Percentiles rank a stretch among this genome's conserved stretches.
phyloP scores from a whole-genome alignment of 30 jellyfish, hydroid and myxozoan species.

The Hydractinia symbiolongicarpus region DNA sequence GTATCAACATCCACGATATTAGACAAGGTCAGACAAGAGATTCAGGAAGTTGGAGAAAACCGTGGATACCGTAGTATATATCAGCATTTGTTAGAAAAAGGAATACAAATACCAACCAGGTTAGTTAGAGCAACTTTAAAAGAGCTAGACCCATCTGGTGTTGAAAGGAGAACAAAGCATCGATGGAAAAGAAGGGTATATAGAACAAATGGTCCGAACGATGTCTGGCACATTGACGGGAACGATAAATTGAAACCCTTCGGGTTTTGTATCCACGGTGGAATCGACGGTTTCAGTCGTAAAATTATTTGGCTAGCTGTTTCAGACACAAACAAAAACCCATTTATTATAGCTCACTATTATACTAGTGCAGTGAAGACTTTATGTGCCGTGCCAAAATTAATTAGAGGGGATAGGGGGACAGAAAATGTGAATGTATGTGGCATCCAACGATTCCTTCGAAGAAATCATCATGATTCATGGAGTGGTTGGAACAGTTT shows the following conservation, averaged over 20 bases:
- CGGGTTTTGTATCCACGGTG: conserved; percentile 50
- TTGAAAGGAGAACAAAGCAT: conserved; percentile 31
- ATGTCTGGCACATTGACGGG: conserved; percentile 49
- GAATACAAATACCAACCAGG: conserved; percentile 17
- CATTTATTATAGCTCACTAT: conserved; percentile 19
- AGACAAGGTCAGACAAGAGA: neutral
- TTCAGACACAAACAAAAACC: conserved; percentile 35
- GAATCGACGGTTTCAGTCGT: conserved; percentile 50
- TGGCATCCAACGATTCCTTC: conserved; percentile 32
- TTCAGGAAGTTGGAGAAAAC: conserved; percentile 1
- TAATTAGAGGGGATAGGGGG: conserved; percentile 43
- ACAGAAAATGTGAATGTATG: conserved; percentile 42
- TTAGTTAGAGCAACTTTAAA: conserved; percentile 12
- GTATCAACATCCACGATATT: neutral
- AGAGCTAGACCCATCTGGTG: conserved; percentile 53
- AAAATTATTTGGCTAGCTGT: conserved; percentile 47
- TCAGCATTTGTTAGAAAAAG: conserved; percentile 6
- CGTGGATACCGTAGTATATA: conserved; percentile 29
- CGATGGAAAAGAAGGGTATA: conserved; percentile 33
- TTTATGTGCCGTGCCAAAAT: conserved; percentile 21
- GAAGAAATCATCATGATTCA: conserved; percentile 27
- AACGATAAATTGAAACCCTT: conserved; percentile 46
- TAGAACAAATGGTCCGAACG: conserved; percentile 36
- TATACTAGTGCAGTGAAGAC: conserved; percentile 24
- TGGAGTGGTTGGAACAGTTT: conserved; percentile 18